Base-by-base conservation (phyloP, 2,888 invertebrate genomes). In the Acanthacorydalis orientalis region DNA sequence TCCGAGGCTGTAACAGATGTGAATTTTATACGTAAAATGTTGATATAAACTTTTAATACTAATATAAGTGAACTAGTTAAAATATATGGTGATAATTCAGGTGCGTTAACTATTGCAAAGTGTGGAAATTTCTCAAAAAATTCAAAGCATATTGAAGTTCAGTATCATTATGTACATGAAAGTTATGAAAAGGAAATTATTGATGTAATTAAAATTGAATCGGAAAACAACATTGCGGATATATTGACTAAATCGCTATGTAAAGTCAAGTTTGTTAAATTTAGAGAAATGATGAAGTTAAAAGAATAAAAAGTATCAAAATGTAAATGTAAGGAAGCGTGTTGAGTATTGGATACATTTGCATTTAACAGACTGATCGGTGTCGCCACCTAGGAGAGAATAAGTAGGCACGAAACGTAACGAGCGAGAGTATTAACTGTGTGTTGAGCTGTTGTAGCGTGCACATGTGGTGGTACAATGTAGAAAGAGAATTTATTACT, bases 161-260 rank as follows among this genome's bases (percentile, higher is more conserved):
- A 47, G 34, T 57, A 54, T 54, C 40, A 58, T 54, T 54, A 52
- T 54, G 49, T 57, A 43, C 46, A 57, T 52, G 58, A 58, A 48
- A 56, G 55, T 50, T 52, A 52, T 53, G 43, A 53, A 49, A 54
- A 57, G 14, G 50, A 42, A 39, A 51, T 51, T 48, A 55, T 56
- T 51, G 44, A 48, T 31, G 16, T 50, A 16, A 53, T 57, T 53
- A 53, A 57, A 54, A 49, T 58, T 35, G 57, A 57, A 53, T 53
- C 57, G 41, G 48, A 55, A 49, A 42, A 55, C 46, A 57, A 57
- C 51, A 34, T 53, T 43, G 56, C 56, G 34, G 57, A 56, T 49
- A 52, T 54, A 38, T 52, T 57, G 31, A 55, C 55, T 40, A 49
- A 50, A 44, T n/a, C 50, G 14, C 49, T 48, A 12, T 32, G 50